phyloP scores from a whole-genome alignment of 2,797 vertebrate species.

The Sitta carolinensis region DNA sequence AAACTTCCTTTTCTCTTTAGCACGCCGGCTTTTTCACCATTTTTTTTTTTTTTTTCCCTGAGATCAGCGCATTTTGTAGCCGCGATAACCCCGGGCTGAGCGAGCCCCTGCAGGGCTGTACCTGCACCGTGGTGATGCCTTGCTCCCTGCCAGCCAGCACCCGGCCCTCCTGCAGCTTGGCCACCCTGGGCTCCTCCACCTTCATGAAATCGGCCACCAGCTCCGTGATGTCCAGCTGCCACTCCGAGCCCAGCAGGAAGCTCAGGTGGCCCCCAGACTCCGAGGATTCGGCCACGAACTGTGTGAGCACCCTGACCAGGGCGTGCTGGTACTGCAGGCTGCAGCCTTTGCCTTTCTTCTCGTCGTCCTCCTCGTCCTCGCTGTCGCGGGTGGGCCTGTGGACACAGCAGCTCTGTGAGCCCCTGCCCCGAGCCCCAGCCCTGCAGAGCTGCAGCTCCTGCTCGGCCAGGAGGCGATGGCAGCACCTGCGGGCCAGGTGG shows the following conservation, averaged over 20 bases:
- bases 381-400: conserved; percentile 92
- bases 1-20: not conserved
- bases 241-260: conserved; percentile 91
- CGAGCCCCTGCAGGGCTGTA: conserved; percentile 16
- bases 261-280: conserved; percentile 83
- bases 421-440: not conserved
- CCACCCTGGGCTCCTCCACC: conserved; percentile 89
- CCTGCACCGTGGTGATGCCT: conserved; percentile 94
- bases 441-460: not conserved
- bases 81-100: not conserved
- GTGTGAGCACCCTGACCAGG: conserved; percentile 89
- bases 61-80: not conserved
- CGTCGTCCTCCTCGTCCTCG: conserved; percentile 96
- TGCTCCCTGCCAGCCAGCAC: conserved; percentile 88
- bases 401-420: not conserved
- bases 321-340: conserved; percentile 93
- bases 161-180: conserved; percentile 84
- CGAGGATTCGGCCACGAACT: conserved; percentile 89
- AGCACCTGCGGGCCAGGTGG: not conserved
- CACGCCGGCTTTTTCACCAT: not conserved
- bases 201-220: conserved; percentile 90
- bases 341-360: conserved; percentile 90
- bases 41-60: not conserved
- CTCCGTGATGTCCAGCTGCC: conserved; percentile 95
- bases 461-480: no score